Conservation (phyloP, 30 jellyfish, hydroid and myxozoan genomes). For the Pseudorhiza aurosa region DNA sequence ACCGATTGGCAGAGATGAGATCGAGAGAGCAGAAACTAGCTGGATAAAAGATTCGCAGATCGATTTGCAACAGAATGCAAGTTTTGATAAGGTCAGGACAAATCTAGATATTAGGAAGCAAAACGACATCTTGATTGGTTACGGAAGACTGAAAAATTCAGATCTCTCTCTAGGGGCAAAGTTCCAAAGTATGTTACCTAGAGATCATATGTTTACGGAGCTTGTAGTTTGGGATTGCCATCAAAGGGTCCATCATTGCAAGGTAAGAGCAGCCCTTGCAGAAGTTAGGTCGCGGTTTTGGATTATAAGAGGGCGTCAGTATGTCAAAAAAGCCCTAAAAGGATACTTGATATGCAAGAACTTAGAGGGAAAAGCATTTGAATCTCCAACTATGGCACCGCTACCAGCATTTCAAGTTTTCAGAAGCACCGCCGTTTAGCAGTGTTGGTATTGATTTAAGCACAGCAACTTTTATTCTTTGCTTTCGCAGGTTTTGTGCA, state of each 20-base stretch:
- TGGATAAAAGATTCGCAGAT: constrained; percentile 27
- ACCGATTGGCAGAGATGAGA: not conserved
- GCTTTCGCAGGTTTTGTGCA: constrained; percentile 22
- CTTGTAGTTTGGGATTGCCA: constrained; percentile 22
- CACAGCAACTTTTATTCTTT: not conserved
- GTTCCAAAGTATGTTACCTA: constrained; percentile 22
- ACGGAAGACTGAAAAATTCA: not conserved
- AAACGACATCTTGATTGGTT: not conserved
- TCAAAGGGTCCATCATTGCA: constrained; percentile 14
- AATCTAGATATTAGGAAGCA: not conserved
- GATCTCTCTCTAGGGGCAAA: not conserved
- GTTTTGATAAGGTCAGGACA: not conserved
- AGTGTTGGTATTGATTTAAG: constrained; percentile 27
- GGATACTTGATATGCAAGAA: not conserved
- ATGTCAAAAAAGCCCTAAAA: constrained; percentile 3
- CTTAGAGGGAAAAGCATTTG: constrained; percentile 25
- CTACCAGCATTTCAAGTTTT: constrained; percentile 21
- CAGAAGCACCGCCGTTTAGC: constrained; percentile 21
- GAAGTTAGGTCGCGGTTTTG: constrained; percentile 22
- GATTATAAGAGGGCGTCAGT: constrained; percentile 35
- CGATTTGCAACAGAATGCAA: not conserved
- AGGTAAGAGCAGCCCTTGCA: constrained; percentile 22
- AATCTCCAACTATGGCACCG: constrained; percentile 27
- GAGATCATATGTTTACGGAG: constrained; percentile 10
- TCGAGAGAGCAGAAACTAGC: constrained; percentile 6